Evolutionary conservation across 2,797 vertebrate genomes (phyloP).

Genomic region (Falco peregrinus): DNA sequence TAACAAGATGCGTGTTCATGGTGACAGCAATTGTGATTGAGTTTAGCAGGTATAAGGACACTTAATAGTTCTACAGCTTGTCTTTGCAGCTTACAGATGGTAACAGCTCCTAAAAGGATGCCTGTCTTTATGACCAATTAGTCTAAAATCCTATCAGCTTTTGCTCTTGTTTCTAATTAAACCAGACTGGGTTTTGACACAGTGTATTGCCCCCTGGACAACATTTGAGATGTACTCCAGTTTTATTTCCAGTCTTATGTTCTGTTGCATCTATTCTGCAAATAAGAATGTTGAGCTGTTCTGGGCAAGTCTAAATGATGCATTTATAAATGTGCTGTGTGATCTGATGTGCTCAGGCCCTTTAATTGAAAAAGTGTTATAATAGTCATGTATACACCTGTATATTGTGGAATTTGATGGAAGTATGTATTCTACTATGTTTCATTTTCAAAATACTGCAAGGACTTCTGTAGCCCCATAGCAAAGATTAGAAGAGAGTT

Average conservation of each 20-base stretch:
- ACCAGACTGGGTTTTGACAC: neutral
- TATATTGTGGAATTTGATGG: neutral
- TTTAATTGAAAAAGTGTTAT: neutral
- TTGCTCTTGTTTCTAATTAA: conserved; percentile 49
- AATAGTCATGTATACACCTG: neutral
- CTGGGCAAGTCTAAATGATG: neutral
- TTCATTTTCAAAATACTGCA: neutral
- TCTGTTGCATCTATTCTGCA: neutral
- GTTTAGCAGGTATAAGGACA: conserved; percentile 42
- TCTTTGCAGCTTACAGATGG: neutral
- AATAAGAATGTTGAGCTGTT: neutral
- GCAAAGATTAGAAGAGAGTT: neutral
- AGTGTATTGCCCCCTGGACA: neutral
- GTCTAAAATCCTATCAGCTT: conserved; percentile 39
- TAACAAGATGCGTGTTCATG: conserved; percentile 17
- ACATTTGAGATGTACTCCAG: neutral
- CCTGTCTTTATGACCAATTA: conserved; percentile 48
- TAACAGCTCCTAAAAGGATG: conserved; percentile 22
- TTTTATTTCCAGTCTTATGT: neutral
- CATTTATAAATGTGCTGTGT: neutral
- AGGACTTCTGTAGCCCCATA: neutral
- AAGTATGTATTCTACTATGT: neutral
- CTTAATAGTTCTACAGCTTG: conserved; percentile 13
- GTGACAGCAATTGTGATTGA: conserved; percentile 47
- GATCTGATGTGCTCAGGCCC: neutral